Evolutionary conservation across 1,140 invertebrate species (phyloP).

Genomic region (Idris sp.): DNA sequence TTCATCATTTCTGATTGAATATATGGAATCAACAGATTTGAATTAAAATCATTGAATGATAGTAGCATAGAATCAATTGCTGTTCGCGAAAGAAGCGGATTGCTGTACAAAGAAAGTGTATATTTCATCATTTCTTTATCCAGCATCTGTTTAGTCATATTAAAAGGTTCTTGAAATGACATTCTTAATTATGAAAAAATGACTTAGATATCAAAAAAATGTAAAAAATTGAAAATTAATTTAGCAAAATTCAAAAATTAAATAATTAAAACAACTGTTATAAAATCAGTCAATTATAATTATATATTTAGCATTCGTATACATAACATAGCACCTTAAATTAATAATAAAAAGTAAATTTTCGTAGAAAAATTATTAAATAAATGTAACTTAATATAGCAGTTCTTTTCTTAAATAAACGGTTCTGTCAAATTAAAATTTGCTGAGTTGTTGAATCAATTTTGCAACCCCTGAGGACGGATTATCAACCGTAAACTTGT

Average conservation of each 20-base stretch:
- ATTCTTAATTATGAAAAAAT: constrained; percentile 10
- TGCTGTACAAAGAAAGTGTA: constrained; percentile 18
- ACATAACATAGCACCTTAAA: too few relatives aligned
- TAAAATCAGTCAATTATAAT: too few relatives aligned
- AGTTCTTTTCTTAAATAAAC: too few relatives aligned
- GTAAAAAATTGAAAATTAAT: neutral
- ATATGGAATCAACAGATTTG: constrained; percentile 30
- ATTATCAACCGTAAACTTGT: constrained; percentile 17
- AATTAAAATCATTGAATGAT: constrained; percentile 15
- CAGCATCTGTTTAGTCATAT: constrained; percentile 9
- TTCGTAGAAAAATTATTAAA: too few relatives aligned
- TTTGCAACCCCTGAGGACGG: constrained; percentile 14
- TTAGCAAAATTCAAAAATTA: neutral
- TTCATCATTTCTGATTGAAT: constrained; percentile 20
- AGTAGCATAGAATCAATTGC: constrained; percentile 10
- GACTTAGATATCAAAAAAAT: neutral
- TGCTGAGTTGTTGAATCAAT: constrained; percentile 13
- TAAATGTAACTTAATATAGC: too few relatives aligned
- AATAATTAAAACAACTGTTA: too few relatives aligned
- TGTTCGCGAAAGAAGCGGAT: constrained; percentile 14
- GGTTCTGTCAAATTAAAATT: neutral
- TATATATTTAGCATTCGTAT: too few relatives aligned
- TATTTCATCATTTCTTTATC: constrained; percentile 26
- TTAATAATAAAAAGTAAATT: too few relatives aligned
- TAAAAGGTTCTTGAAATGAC: constrained; percentile 4